Evolutionary conservation across 1,140 invertebrate species (phyloP).

Genomic region (Streblospio benedicti): DNA sequence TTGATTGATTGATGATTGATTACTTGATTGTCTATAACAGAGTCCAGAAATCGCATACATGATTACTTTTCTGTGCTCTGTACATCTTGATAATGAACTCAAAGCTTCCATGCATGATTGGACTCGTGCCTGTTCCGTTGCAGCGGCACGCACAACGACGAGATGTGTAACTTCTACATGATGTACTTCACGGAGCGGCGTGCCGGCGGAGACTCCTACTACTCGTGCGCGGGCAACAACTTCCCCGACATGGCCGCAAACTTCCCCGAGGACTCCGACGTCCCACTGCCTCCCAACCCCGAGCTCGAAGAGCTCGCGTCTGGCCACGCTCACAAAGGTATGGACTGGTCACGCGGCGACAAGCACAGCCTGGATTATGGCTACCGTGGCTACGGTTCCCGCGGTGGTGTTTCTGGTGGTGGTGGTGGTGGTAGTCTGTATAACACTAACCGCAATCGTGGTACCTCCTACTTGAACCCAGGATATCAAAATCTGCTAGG

Average conservation of each 20-base stretch:
- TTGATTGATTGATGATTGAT: background rate
- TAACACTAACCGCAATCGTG: too few species aligned
- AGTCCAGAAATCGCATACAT: background rate
- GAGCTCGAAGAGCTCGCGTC: slow-evolving; percentile 46
- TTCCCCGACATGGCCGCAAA: slow-evolving; percentile 17
- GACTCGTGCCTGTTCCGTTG: slow-evolving; percentile 11
- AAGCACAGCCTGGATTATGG: background rate
- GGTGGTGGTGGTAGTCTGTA: too few species aligned
- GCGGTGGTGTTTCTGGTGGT: background rate
- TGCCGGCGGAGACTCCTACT: slow-evolving; percentile 28
- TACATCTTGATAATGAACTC: background rate
- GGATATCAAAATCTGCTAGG: too few species aligned
- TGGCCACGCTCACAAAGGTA: slow-evolving; percentile 18
- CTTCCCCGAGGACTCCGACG: slow-evolving; percentile 41
- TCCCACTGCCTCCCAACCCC: slow-evolving; percentile 45
- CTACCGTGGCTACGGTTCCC: background rate
- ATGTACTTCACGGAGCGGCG: slow-evolving; percentile 88
- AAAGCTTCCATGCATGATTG: background rate
- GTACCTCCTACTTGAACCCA: too few species aligned
- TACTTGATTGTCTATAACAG: background rate
- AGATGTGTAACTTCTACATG: slow-evolving; percentile 99
- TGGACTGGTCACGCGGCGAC: background rate
- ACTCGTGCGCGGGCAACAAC: slow-evolving; percentile 27
- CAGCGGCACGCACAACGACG: slow-evolving; percentile 79
- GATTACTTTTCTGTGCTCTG: background rate